These are phyloP conservation scores for Biston betularia DNA, from an alignment of 2,888 invertebrate species.

Conservation along the genomic window DNA sequence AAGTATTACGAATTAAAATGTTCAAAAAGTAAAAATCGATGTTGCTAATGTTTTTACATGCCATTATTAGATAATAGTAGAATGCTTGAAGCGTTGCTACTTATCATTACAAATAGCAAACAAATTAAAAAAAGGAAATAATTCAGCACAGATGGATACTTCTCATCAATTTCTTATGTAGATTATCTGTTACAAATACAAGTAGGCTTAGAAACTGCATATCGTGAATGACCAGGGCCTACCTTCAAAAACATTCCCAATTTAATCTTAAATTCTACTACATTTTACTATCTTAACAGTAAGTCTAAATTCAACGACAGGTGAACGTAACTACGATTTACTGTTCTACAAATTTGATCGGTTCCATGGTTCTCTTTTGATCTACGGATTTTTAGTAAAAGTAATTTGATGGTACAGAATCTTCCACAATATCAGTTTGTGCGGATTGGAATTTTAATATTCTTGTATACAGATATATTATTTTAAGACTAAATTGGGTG, in stretches of 20 bases:
- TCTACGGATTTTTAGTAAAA: neutral
- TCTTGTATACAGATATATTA: neutral
- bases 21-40: slow-evolving; percentile 17
- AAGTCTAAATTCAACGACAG: too few relatives aligned
- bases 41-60: slow-evolving; percentile 13
- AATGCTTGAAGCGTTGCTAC: slow-evolving; percentile 27
- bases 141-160: slow-evolving; percentile 2
- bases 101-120: slow-evolving; percentile 11
- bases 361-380: too few relatives aligned
- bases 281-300: too few relatives aligned
- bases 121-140: neutral
- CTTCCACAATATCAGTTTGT: slow-evolving; percentile 3
- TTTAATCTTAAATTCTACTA: too few relatives aligned
- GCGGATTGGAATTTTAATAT: neutral
- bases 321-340: too few relatives aligned
- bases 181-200: neutral
- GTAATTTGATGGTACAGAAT: neutral
- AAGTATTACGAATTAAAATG: slow-evolving; percentile 19
- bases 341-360: too few relatives aligned
- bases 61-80: slow-evolving; percentile 17
- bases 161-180: slow-evolving; percentile 1
- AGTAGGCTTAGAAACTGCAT: slow-evolving; percentile 5
- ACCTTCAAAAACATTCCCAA: too few relatives aligned
- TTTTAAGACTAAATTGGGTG: slow-evolving; percentile 17
- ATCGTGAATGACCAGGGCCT: slow-evolving; percentile 4